phyloP scores from a whole-genome alignment of 2,797 vertebrate genomes.

The Oceanodroma leucorhoa region DNA sequence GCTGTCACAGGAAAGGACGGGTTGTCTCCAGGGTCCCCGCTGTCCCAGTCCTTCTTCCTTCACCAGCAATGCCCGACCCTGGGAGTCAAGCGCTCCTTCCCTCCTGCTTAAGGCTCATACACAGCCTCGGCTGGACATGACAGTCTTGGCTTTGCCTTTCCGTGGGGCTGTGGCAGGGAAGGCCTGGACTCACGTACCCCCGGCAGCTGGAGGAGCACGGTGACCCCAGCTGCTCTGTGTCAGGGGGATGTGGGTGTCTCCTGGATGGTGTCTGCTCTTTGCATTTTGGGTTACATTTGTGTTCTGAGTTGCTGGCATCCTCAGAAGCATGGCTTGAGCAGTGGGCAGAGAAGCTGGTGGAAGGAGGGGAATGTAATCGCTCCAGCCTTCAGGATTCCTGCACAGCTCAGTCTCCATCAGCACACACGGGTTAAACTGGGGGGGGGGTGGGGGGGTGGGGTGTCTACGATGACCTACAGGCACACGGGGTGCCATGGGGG shows the following conservation, averaged over 20 bases:
- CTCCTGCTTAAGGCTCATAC: neutral
- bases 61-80: neutral
- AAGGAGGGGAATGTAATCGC: accelerated
- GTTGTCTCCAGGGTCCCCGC: too few species aligned
- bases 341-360: accelerated
- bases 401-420: neutral
- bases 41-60: neutral
- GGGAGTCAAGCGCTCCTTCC: neutral
- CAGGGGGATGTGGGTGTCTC: neutral
- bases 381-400: neutral
- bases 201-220: neutral
- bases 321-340: neutral
- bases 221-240: neutral
- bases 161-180: neutral
- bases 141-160: neutral
- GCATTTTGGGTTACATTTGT: neutral
- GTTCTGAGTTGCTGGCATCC: neutral
- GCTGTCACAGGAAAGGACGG: accelerated
- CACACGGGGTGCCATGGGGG: accelerated
- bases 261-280: neutral
- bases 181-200: neutral
- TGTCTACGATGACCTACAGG: accelerated
- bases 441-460: too few species aligned
- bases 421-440: accelerated
- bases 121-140: neutral